These are phyloP conservation scores for Pygocentrus nattereri DNA, from an alignment of 2,797 vertebrate genomes.

Conservation along the genomic window DNA sequence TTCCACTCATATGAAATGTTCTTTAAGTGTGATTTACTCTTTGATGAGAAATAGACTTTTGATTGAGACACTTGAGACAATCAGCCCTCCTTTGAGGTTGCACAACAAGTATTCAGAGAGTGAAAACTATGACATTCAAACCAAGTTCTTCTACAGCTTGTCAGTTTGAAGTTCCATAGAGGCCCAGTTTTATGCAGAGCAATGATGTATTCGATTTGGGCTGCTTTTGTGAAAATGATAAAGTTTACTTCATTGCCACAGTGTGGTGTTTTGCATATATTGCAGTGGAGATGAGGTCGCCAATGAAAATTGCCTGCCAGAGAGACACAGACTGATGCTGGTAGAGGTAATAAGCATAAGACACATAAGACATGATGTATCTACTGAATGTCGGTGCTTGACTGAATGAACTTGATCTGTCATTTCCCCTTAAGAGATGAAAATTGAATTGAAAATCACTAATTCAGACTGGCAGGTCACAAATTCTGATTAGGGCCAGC, in stretches of 20 bases:
- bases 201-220: no score
- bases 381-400: neutral
- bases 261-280: neutral
- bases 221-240: neutral
- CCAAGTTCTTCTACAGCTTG: no score
- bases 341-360: neutral
- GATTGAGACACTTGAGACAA: no score
- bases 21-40: no score
- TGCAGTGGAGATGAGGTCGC: neutral
- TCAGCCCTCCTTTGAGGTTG: no score
- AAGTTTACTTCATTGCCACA: neutral
- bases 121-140: no score
- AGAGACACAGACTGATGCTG: neutral
- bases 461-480: neutral
- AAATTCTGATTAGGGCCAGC: neutral
- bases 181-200: no score
- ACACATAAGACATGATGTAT: neutral
- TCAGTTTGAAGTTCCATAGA: no score
- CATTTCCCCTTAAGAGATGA: neutral
- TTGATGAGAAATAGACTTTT: no score
- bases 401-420: neutral
- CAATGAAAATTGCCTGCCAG: neutral
- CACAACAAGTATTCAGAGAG: neutral
- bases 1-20: no score
- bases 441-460: neutral